Percentiles rank a stretch among this genome's conserved stretches.
These are phyloP conservation scores for Heliconius hermathena DNA, from an alignment of 1,140 invertebrate genomes.

Conservation along the genomic window DNA sequence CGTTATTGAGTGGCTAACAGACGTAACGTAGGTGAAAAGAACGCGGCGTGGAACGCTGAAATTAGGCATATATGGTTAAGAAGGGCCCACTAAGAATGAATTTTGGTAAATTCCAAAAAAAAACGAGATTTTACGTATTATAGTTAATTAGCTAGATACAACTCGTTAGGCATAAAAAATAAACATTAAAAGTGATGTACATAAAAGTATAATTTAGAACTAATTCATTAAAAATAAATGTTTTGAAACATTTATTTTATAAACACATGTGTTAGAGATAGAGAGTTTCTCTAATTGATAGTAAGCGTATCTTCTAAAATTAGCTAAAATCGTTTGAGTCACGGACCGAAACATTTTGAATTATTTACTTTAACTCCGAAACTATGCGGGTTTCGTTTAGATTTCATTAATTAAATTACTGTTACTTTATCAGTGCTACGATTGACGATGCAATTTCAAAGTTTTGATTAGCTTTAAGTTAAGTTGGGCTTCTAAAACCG, in stretches of 20 bases:
- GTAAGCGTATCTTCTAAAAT: conserved; percentile 8
- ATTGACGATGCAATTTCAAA: neutral
- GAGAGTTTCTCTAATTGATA: conserved; percentile 6
- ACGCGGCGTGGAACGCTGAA: no score
- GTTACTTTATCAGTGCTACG: conserved; percentile 1
- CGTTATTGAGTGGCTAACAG: no score
- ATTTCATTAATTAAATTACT: conserved; percentile 2
- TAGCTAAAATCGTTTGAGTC: conserved; percentile 6
- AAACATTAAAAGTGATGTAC: neutral
- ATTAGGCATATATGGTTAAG: no score
- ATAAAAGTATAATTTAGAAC: neutral
- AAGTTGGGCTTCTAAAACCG: neutral
- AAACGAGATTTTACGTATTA: no score
- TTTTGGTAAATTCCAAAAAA: no score
- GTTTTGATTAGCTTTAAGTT: neutral
- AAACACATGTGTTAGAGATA: neutral
- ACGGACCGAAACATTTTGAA: neutral
- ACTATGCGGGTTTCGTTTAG: neutral
- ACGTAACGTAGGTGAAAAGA: no score
- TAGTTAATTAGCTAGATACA: no score
- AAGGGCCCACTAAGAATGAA: no score
- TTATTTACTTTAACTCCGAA: neutral
- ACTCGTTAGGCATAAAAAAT: no score
- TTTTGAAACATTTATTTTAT: neutral
- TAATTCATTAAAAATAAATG: neutral